phyloP scores from a whole-genome alignment of 1,140 invertebrate species.

The Drosophila lowei region DNA sequence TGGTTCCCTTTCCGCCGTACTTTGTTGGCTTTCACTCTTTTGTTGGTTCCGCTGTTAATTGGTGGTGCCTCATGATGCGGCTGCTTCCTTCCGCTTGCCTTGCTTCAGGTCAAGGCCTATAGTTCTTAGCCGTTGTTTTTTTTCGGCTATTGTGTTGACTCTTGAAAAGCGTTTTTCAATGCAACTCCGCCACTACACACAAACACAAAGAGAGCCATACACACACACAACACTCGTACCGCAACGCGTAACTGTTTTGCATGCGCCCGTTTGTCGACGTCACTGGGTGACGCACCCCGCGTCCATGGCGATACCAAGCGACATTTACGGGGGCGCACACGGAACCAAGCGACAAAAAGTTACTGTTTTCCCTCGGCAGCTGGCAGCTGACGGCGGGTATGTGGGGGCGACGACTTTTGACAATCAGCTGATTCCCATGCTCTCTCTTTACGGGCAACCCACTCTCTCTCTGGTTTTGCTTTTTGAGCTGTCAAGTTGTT shows the following conservation, averaged over 20 bases:
- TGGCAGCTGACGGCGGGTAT: conserved; percentile 27
- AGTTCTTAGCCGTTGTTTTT: conserved; percentile 8
- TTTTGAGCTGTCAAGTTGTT: conserved; percentile 26
- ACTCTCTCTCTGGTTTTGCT: conserved; percentile 2
- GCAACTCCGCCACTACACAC: conserved; percentile 35
- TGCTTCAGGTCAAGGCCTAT: conserved; percentile 56
- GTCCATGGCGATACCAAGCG: conserved; percentile 50
- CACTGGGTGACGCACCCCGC: conserved; percentile 71
- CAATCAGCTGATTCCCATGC: conserved; percentile 54
- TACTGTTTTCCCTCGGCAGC: conserved; percentile 45
- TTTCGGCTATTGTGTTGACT: conserved; percentile 44
- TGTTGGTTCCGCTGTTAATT: background rate
- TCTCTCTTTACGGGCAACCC: background rate
- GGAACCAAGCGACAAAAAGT: conserved; percentile 43
- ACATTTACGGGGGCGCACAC: conserved; percentile 3
- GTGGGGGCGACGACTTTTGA: conserved; percentile 41
- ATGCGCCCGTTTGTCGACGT: conserved; percentile 50
- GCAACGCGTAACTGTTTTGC: conserved; percentile 54
- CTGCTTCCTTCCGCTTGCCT: conserved; percentile 25
- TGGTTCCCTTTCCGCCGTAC: background rate
- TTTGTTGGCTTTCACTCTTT: conserved; percentile 25
- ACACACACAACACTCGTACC: conserved; percentile 5
- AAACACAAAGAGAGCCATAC: no score
- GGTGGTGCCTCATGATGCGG: conserved; percentile 8
- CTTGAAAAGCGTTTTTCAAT: conserved; percentile 39